Conservation (phyloP, 2,888 invertebrate genomes). For the Trimorus sp. region DNA sequence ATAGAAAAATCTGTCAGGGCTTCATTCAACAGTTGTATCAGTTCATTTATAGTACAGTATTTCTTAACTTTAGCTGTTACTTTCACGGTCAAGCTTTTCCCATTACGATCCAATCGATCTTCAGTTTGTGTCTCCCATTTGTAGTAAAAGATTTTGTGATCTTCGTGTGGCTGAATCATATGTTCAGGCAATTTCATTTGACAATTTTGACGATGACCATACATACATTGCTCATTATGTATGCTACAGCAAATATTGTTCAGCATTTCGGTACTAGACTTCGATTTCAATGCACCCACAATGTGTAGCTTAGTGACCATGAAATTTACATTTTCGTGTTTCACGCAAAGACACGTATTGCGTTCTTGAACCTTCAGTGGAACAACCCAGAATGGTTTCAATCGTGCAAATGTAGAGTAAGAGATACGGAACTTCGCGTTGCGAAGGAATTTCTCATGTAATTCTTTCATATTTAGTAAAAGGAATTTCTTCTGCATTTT, state of each 20-base stretch:
- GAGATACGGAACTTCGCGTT: background rate
- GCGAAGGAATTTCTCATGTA: background rate
- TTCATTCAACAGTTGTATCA: background rate
- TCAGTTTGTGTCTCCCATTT: slow-evolving; percentile 21
- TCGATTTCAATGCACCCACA: slow-evolving; percentile 1
- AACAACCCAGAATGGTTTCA: slow-evolving; percentile 16
- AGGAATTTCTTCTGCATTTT: slow-evolving; percentile 19
- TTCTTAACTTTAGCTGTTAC: slow-evolving; percentile 14
- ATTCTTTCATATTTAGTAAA: slow-evolving; percentile 4
- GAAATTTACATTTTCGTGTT: slow-evolving; percentile 16
- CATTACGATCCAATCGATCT: slow-evolving; percentile 12
- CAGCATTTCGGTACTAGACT: slow-evolving; percentile 5
- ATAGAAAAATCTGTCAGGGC: background rate
- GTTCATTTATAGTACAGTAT: slow-evolving; percentile 4
- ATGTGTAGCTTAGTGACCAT: slow-evolving; percentile 16
- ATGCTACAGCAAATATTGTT: slow-evolving; percentile 5
- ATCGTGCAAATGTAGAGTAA: slow-evolving; percentile 1
- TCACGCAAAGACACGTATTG: slow-evolving; percentile 22
- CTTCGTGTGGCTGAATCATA: background rate
- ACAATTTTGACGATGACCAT: slow-evolving; percentile 9
- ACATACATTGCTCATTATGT: slow-evolving; percentile 9
- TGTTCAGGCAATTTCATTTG: slow-evolving; percentile 1
- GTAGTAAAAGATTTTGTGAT: slow-evolving; percentile 20
- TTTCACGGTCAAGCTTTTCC: slow-evolving; percentile 5
- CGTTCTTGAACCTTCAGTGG: slow-evolving; percentile 14